Evolutionary conservation across 2,797 vertebrate genomes (phyloP), one percentile per base, ranked within the genome.

Genomic region (Artibeus lituratus): DNA sequence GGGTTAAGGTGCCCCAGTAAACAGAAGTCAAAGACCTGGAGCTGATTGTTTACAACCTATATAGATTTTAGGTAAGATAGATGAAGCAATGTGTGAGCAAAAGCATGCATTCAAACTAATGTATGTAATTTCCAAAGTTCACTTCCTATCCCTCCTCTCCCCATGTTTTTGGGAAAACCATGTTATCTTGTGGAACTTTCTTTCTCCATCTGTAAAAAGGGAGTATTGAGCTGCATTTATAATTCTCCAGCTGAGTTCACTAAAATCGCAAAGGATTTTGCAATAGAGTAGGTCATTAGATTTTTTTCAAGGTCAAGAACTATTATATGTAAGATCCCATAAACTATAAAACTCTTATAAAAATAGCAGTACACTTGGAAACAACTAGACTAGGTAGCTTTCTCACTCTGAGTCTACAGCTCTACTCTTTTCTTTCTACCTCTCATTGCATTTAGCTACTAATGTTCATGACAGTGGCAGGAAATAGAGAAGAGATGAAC

Each of bases 201-300:
- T 51, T 87, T 90, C 53, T n/a, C 77, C 6, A 57, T 16, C 10
- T 93, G 21, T 47, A 59, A 87, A 87, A 78, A 73, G 26, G 39
- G 26, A 22, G 39, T n/a, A 51, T 1, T 44, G 12, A 92, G 57
- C 26, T 80, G 24, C 2, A 59, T 39, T 67, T 10, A 21, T 3
- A 5, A 35, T 76, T 96, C 49, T 69, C 35, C 83, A 88, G 90
- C 35, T 42, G 83, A n/a, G 26, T 72, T 88, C 24, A 10, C 10
- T 11, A 21, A 88, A 74, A 37, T 81, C 35, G 62, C 7, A 62
- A 47, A 10, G 5, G 4, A 5, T n/a, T 4, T 12, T 78, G 2
- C 15, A 19, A 1, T n/a, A 26, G 12, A 55, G 12, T 24, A 81
- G 47, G 42, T 29, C 12, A 74, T 16, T 26, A n/a, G 32, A 6